Percentiles rank a stretch among this genome's conserved stretches.
These are phyloP conservation scores for Eublepharis macularius DNA, from an alignment of 2,113 vertebrate species.

Conservation along the genomic window DNA sequence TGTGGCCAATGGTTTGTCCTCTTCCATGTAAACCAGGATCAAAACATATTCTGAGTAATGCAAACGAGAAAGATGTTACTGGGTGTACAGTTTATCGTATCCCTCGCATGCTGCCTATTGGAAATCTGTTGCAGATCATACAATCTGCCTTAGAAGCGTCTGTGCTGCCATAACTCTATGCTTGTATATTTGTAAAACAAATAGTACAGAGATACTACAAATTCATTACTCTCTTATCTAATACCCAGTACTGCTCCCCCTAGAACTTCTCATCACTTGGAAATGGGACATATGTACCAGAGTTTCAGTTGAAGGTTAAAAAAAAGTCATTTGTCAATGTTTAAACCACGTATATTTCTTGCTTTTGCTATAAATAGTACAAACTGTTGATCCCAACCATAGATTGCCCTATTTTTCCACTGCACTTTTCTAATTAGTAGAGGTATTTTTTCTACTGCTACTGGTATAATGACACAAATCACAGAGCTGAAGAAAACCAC, in stretches of 20 bases:
- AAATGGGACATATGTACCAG: background rate
- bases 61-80: no score
- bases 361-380: constrained; percentile 57
- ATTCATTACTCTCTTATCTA: background rate
- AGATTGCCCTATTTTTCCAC: constrained; percentile 23
- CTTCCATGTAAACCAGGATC: no score
- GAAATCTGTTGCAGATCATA: no score
- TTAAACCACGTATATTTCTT: constrained; percentile 39
- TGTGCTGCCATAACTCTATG: no score
- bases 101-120: no score
- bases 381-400: constrained; percentile 33
- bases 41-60: no score
- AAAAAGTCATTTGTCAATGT: constrained; percentile 56
- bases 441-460: background rate
- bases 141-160: no score
- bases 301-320: constrained; percentile 59
- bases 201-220: background rate
- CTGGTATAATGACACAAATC: background rate
- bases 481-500: background rate
- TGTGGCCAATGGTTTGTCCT: no score
- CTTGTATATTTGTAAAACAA: no score
- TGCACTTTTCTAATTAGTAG: background rate
- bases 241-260: background rate
- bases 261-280: constrained; percentile 33
- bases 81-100: no score